Percentiles rank a stretch among this genome's conserved stretches.
phyloP scores from a whole-genome alignment of 2,797 vertebrate genomes.

The Erethizon dorsatum region DNA sequence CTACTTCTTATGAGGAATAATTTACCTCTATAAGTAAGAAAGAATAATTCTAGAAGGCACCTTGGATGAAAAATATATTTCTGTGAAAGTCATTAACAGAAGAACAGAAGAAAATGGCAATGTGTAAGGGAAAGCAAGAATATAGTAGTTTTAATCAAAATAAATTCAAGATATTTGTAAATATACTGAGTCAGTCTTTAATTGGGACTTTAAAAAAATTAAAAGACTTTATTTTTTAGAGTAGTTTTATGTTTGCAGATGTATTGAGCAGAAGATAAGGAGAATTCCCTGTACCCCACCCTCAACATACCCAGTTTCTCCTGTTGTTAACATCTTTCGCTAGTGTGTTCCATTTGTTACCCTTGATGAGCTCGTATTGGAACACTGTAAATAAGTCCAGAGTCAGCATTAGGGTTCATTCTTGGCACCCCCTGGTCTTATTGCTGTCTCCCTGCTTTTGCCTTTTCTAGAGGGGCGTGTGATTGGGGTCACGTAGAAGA shows the following conservation, averaged over 20 bases:
- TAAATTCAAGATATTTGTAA: slow-evolving; percentile 53
- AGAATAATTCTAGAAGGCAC: slow-evolving; percentile 35
- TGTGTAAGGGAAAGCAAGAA: neutral
- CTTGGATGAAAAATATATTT: slow-evolving; percentile 30
- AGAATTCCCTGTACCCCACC: neutral
- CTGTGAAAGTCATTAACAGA: slow-evolving; percentile 47
- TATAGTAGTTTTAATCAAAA: slow-evolving; percentile 58
- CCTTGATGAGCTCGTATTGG: neutral
- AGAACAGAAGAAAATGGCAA: slow-evolving; percentile 24
- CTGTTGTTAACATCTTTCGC: neutral
- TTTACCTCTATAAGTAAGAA: slow-evolving; percentile 54
- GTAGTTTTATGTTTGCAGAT: slow-evolving; percentile 60
- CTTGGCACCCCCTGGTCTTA: neutral
- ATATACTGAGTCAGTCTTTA: neutral
- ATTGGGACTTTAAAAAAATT: neutral
- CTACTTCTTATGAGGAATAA: slow-evolving; percentile 53
- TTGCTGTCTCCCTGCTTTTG: slow-evolving; percentile 13
- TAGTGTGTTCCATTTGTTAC: neutral
- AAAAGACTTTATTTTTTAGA: slow-evolving; percentile 43
- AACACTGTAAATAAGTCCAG: neutral
- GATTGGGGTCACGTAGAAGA: slow-evolving; percentile 5
- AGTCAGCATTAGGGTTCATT: neutral
- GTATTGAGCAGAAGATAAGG: slow-evolving; percentile 11
- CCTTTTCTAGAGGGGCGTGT: neutral
- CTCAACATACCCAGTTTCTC: neutral